Percentiles rank a stretch among this genome's conserved stretches.
Conservation (phyloP, 2,888 invertebrate genomes). For the Neoaliturus tenellus region DNA sequence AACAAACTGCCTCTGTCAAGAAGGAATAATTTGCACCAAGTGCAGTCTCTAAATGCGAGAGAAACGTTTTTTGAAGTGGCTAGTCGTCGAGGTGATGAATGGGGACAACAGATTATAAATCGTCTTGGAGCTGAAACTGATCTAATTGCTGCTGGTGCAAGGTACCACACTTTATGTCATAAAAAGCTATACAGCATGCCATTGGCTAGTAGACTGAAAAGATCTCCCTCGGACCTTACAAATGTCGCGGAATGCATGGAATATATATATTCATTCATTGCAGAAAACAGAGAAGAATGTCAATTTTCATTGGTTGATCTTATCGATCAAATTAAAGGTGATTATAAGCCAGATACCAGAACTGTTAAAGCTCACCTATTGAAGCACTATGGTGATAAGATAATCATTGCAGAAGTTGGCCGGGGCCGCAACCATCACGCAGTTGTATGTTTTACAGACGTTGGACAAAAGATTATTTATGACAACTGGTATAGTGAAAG, state of each 20-base stretch:
- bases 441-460: conserved; percentile 52
- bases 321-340: not conserved
- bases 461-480: conserved; percentile 48
- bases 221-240: not conserved
- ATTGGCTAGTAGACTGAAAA: not conserved
- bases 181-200: conserved; percentile 9
- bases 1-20: not conserved
- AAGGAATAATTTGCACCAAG: not conserved
- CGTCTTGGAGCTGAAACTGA: conserved; percentile 9
- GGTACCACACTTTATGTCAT: not conserved
- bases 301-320: not conserved
- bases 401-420: not conserved
- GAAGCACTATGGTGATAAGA: not conserved
- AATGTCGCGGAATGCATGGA: not conserved
- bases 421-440: too few relatives aligned
- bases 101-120: conserved; percentile 13
- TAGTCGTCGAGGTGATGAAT: conserved; percentile 18
- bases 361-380: conserved; percentile 23
- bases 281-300: not conserved
- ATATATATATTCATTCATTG: not conserved
- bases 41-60: conserved; percentile 10
- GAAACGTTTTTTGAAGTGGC: conserved; percentile 1
- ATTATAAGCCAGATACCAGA: not conserved
- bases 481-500: conserved; percentile 48
- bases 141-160: not conserved